Evolutionary conservation across 2,888 invertebrate species (phyloP).

Genomic region (Eupithecia dodoneata): DNA sequence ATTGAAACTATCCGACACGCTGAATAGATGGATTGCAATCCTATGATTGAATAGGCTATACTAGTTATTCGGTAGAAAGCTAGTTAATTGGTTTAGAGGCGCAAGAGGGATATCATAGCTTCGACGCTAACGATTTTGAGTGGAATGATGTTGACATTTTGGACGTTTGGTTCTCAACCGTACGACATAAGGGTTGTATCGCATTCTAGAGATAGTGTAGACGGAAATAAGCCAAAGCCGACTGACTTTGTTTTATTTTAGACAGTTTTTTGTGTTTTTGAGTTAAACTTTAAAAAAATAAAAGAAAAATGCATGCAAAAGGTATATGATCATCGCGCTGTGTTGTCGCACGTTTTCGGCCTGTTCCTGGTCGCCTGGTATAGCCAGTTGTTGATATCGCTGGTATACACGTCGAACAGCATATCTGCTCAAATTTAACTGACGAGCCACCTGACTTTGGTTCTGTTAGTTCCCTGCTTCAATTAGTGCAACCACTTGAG

Average conservation of each 20-base stretch:
- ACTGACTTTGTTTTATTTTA: not conserved
- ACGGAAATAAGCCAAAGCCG: not conserved
- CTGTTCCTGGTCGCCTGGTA: too few relatives aligned
- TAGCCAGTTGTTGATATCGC: too few relatives aligned
- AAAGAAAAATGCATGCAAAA: too few relatives aligned
- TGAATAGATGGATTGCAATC: slow-evolving; percentile 3
- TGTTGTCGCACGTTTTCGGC: too few relatives aligned
- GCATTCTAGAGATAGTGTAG: not conserved
- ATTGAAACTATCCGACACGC: not conserved
- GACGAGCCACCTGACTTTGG: too few relatives aligned
- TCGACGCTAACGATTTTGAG: not conserved
- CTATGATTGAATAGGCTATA: not conserved
- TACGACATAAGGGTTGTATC: not conserved
- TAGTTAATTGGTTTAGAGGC: not conserved
- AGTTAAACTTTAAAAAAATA: not conserved
- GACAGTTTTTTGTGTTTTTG: not conserved
- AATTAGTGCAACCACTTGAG: too few relatives aligned
- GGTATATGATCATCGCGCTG: too few relatives aligned
- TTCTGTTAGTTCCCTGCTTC: too few relatives aligned
- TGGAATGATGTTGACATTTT: not conserved
- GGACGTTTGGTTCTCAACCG: not conserved
- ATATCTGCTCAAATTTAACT: too few relatives aligned
- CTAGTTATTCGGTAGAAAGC: not conserved
- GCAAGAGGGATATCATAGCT: not conserved
- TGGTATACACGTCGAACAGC: too few relatives aligned